Evolutionary conservation across 2,888 invertebrate genomes (phyloP).

Genomic region (Nemapogon koenigi): DNA sequence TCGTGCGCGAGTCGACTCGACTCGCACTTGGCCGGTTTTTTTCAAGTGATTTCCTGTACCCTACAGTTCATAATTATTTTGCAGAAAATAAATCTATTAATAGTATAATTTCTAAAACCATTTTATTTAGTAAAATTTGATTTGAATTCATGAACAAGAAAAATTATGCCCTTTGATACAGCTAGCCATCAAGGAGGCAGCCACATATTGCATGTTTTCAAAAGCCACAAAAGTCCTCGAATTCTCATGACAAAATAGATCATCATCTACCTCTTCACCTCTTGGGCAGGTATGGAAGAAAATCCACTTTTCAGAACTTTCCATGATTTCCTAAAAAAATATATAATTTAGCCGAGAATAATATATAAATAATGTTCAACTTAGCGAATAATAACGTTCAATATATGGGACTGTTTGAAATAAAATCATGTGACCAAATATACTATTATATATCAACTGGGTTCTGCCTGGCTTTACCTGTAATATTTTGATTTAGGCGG

Average conservation of each 20-base stretch:
- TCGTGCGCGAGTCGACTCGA: no score
- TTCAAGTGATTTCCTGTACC: neutral
- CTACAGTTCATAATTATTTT: neutral
- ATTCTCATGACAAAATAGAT: conserved; percentile 30
- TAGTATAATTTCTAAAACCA: no score
- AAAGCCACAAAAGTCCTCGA: conserved; percentile 35
- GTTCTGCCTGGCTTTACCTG: no score
- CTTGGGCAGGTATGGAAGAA: conserved; percentile 46
- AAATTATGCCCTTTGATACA: conserved; percentile 25
- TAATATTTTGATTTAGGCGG: no score
- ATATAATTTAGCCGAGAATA: neutral
- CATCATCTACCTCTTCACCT: conserved; percentile 35
- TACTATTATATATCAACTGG: no score
- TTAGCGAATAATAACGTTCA: no score
- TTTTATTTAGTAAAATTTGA: neutral
- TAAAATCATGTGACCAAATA: no score
- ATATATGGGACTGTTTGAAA: no score
- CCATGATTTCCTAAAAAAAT: conserved; percentile 30
- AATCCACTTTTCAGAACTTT: conserved; percentile 25
- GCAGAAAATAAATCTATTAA: no score
- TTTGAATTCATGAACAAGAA: no score
- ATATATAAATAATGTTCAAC: no score
- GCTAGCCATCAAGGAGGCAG: conserved; percentile 41
- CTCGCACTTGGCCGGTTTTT: no score
- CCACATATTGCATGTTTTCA: conserved; percentile 43